Conservation (phyloP, 37 sponge, comb jelly and placozoan genomes). For the Diacarnus erythraeanus region DNA sequence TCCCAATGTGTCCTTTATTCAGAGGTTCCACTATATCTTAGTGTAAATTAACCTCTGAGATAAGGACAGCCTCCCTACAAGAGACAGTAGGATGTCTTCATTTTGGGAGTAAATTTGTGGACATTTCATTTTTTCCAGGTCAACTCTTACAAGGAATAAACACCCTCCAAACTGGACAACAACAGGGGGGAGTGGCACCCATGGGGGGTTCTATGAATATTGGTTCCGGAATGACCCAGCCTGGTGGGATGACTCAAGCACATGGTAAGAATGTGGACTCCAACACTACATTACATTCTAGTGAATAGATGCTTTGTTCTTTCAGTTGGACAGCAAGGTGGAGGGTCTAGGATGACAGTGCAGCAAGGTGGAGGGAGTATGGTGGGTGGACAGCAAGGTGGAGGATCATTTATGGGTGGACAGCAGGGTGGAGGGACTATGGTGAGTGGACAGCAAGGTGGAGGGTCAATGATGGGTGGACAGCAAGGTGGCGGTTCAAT, state of each 20-base stretch:
- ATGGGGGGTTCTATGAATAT: neutral
- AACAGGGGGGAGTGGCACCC: neutral
- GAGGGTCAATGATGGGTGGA: neutral
- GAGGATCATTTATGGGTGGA: neutral
- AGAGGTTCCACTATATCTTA: no score
- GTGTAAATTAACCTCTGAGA: no score
- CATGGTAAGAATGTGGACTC: no score
- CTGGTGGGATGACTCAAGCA: neutral
- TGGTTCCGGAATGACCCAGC: neutral
- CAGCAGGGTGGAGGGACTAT: neutral
- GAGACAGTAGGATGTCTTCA: no score
- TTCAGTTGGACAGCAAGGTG: constrained; percentile 8
- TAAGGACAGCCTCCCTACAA: no score
- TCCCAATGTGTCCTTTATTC: no score
- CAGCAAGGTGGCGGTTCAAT: neutral
- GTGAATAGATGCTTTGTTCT: neutral
- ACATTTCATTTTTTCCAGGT: no score
- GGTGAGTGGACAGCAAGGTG: neutral
- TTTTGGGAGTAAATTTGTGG: no score
- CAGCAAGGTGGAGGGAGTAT: neutral
- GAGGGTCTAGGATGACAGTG: neutral
- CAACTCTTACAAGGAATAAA: no score
- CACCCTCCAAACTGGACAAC: neutral
- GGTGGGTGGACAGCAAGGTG: constrained; percentile 1
- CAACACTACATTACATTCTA: no score